Evolutionary conservation across 2,888 invertebrate species (phyloP), one percentile per base, ranked within the genome.

Genomic region (Polydrusus tereticollis): DNA sequence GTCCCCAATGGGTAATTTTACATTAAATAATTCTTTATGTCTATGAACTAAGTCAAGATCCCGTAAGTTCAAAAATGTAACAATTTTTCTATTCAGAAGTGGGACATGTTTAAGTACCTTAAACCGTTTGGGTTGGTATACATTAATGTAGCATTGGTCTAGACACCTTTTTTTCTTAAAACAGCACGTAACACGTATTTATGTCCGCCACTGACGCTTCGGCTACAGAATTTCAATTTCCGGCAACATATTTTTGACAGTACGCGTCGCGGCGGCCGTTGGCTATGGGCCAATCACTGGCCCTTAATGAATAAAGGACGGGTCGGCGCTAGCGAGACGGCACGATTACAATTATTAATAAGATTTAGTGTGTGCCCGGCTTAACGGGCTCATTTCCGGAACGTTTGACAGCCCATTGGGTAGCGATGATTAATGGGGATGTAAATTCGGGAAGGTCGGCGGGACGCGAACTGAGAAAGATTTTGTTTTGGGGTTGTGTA

Each of bases 361-460:
- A 79, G 79, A 79, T 79, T 80, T 79, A 79, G 74, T 76, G 75
- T 67, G 74, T 72, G 76, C 78, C 75, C 76, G 64, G 75, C 76
- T 77, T 78, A 77, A 77, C 75, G 77, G 74, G 75, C 75, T 80
- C 75, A 79, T 80, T 79, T 79, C 79, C 79, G 77, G 73, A 73
- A 77, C 78, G 74, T 76, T 78, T 77, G 77, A 72, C 76, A 74
- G 65, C 47, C 69, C 60, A 73, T 65, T 67, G 69, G 67, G 52
- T 65, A 58, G 59, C 69, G 66, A 67, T 72, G 72, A 72, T 72
- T 66, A 72, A 72, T 66, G 66, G 66, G 26, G 41, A 59, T 72
- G 62, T 60, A 72, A 67, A 72, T 67, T 66, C 62, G 33, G 21
- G 62, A 29, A 36, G 12, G 38, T 55, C 41, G 23, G 52, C 55